Conservation (phyloP, 2,797 vertebrate species). For the Danionella dracula region DNA sequence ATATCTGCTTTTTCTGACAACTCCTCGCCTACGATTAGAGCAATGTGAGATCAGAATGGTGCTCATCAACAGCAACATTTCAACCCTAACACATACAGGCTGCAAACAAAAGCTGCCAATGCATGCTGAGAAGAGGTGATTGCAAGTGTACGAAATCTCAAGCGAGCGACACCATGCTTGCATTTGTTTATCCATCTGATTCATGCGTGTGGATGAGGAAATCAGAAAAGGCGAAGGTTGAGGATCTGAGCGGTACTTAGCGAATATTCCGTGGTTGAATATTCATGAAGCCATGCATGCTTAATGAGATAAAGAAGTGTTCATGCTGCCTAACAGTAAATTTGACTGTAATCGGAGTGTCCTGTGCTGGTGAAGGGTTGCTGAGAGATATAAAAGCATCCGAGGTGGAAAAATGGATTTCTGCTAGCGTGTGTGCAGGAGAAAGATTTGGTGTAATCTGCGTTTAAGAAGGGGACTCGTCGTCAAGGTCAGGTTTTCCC, state of each 20-base stretch:
- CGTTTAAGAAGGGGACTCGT: conserved; percentile 56
- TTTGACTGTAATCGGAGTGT: conserved; percentile 18
- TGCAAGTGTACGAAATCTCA: conserved; percentile 9
- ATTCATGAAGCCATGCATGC: conserved; percentile 40
- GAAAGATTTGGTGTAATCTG: conserved; percentile 70
- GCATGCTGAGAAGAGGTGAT: conserved; percentile 21
- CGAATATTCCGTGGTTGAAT: conserved; percentile 28
- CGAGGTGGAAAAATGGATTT: conserved; percentile 54
- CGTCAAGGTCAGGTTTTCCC: conserved; percentile 66
- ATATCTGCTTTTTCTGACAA: neutral
- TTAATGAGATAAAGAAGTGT: conserved; percentile 34
- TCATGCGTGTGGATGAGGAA: conserved; percentile 7
- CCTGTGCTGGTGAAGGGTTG: conserved; percentile 24
- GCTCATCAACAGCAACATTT: neutral
- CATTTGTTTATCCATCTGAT: conserved; percentile 5
- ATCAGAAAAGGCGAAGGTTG: conserved; percentile 13
- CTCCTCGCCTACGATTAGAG: neutral
- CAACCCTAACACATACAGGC: conserved; percentile 6
- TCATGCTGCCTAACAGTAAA: conserved; percentile 23
- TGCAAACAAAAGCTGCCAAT: conserved; percentile 7
- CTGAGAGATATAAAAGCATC: conserved; percentile 32
- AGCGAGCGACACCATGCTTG: neutral
- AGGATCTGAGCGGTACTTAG: conserved; percentile 5
- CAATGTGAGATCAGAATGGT: conserved; percentile 13
- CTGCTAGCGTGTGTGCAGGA: conserved; percentile 64